Percentiles rank a stretch among this genome's conserved stretches.
Conservation (phyloP, 2,797 vertebrate species). For the Diplodus sargus region DNA sequence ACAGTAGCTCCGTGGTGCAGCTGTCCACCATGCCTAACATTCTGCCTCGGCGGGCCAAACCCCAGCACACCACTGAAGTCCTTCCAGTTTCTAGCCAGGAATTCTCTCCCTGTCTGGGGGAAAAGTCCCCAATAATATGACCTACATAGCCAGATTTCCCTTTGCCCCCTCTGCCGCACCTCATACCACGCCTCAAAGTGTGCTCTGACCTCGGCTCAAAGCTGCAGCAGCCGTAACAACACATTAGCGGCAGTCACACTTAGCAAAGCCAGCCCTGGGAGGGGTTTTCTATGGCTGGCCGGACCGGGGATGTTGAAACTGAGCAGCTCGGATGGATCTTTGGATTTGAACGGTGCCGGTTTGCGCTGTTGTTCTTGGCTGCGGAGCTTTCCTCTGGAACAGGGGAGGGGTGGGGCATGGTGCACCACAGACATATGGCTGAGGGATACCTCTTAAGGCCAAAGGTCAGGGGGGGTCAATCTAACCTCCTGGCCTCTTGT, state of each 20-base stretch:
- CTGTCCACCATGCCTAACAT: conserved; percentile 83
- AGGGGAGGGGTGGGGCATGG: conserved; percentile 8
- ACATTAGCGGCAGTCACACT: conserved; percentile 60
- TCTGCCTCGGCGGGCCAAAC: conserved; percentile 81
- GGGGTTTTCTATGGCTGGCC: conserved; percentile 49
- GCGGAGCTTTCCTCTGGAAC: conserved; percentile 45
- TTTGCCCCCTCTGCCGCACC: conserved; percentile 31
- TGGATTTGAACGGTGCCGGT: conserved; percentile 44
- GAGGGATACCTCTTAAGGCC: conserved; percentile 66
- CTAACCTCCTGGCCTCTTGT: conserved; percentile 71
- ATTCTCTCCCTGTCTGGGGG: conserved; percentile 76
- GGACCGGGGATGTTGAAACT: conserved; percentile 61
- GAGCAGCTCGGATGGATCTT: conserved; percentile 55
- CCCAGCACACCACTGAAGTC: conserved; percentile 81
- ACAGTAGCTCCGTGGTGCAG: conserved; percentile 78
- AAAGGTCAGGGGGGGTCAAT: conserved; percentile 73
- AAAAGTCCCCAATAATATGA: conserved; percentile 76
- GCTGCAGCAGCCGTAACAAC: conserved; percentile 51
- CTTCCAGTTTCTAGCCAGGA: conserved; percentile 77
- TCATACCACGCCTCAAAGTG: conserved; percentile 18
- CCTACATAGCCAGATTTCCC: conserved; percentile 60
- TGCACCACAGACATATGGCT: conserved; percentile 69
- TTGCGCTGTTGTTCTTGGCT: conserved; percentile 63
- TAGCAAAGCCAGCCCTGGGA: conserved; percentile 44
- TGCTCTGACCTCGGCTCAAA: conserved; percentile 39